These are phyloP conservation scores for Mobula hypostoma DNA, from an alignment of 2,113 vertebrate genomes.

Conservation along the genomic window DNA sequence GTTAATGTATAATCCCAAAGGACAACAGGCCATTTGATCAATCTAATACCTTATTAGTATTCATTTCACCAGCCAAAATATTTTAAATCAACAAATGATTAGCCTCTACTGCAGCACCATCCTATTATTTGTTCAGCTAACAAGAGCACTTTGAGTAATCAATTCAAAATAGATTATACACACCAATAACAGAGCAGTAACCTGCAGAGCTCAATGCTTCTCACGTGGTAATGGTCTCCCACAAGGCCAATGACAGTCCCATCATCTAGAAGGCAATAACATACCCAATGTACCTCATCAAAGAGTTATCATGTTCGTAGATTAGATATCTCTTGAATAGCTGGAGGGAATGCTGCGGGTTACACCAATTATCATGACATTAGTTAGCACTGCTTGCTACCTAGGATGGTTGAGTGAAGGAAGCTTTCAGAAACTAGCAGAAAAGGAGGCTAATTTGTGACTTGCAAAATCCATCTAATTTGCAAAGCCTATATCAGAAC, in stretches of 20 bases:
- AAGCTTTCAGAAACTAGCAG: background rate
- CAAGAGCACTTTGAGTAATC: background rate
- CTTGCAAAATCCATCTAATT: background rate
- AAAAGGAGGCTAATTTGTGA: background rate
- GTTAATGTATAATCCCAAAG: background rate
- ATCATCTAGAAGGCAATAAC: background rate
- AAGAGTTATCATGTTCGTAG: background rate
- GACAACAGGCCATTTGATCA: background rate
- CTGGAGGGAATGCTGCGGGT: constrained; percentile 1
- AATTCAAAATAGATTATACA: background rate
- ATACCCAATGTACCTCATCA: background rate
- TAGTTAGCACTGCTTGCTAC: background rate
- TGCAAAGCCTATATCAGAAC: background rate
- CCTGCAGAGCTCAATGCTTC: background rate
- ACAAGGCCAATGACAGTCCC: background rate
- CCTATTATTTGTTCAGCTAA: background rate
- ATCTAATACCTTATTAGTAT: background rate
- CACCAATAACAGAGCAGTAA: background rate
- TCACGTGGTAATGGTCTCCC: background rate
- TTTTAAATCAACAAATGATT: background rate
- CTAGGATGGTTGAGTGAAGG: background rate
- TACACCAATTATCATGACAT: background rate
- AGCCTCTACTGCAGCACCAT: background rate
- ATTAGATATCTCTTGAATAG: background rate
- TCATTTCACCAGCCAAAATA: background rate